These are phyloP conservation scores for Anas acuta DNA, from an alignment of 2,797 vertebrate species.

Conservation along the genomic window DNA sequence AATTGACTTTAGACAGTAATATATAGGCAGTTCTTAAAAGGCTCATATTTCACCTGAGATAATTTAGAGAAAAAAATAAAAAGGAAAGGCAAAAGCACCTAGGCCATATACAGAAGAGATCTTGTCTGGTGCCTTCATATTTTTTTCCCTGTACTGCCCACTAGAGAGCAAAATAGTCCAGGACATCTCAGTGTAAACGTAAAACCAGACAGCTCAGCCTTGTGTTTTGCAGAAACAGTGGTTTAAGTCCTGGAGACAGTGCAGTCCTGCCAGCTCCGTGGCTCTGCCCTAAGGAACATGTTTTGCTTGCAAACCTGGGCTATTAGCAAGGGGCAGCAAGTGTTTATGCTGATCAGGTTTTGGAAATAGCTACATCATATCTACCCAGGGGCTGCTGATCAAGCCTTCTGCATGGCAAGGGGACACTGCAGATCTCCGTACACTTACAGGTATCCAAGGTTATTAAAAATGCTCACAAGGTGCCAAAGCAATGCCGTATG, in stretches of 20 bases:
- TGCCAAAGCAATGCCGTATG: not conserved
- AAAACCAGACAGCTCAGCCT: accelerated
- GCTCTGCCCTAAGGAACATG: accelerated
- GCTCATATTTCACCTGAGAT: not conserved
- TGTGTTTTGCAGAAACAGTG: not conserved
- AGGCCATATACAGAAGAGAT: not conserved
- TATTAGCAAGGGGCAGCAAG: not conserved
- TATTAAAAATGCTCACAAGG: not conserved
- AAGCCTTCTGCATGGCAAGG: not conserved
- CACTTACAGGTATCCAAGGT: not conserved
- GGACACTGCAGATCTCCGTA: not conserved
- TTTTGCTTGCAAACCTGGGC: not conserved
- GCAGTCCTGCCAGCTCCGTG: accelerated
- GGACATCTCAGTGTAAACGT: not conserved
- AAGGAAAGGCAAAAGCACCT: not conserved
- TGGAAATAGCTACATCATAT: not conserved
- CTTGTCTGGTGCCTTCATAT: not conserved
- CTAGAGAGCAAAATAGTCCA: not conserved
- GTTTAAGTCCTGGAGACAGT: not conserved
- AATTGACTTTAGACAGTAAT: not conserved
- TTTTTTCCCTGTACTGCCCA: not conserved
- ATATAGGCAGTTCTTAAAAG: not conserved
- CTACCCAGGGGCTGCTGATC: not conserved
- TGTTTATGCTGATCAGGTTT: not conserved
- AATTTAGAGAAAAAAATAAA: not conserved